Conservation (phyloP, 2,797 vertebrate species). For the Capromys pilorides region DNA sequence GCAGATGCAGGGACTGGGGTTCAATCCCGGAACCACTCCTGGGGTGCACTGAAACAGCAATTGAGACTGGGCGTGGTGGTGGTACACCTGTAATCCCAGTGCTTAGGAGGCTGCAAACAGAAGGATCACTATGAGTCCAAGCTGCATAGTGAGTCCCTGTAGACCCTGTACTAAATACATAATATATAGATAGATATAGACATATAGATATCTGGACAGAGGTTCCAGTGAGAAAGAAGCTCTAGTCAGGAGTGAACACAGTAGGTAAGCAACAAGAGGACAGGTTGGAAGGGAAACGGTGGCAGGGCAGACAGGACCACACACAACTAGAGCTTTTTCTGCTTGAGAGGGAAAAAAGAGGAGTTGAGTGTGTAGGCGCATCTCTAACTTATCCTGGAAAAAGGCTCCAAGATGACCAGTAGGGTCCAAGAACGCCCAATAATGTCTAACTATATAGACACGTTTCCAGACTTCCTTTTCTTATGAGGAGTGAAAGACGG, state of each 20-base stretch:
- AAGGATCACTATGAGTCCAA: too few relatives aligned
- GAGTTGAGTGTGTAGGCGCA: background rate
- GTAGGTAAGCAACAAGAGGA: background rate
- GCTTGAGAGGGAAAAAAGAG: background rate
- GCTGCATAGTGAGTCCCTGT: too few relatives aligned
- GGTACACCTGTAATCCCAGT: too few relatives aligned
- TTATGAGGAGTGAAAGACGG: background rate
- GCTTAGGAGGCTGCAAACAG: too few relatives aligned
- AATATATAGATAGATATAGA: too few relatives aligned
- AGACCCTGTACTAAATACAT: too few relatives aligned
- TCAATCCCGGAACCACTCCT: too few relatives aligned
- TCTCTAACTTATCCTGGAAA: background rate
- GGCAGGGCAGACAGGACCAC: background rate
- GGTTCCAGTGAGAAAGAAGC: background rate
- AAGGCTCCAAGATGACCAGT: background rate
- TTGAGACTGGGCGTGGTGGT: too few relatives aligned
- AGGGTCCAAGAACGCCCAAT: background rate
- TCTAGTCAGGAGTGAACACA: background rate
- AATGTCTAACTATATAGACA: background rate
- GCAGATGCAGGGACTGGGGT: too few relatives aligned
- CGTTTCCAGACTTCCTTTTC: constrained; percentile 43
- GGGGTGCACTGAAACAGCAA: too few relatives aligned
- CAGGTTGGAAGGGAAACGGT: background rate
- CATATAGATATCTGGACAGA: background rate
- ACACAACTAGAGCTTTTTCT: background rate